Evolutionary conservation across 1,140 invertebrate species (phyloP).

Genomic region (Apis dorsata): DNA sequence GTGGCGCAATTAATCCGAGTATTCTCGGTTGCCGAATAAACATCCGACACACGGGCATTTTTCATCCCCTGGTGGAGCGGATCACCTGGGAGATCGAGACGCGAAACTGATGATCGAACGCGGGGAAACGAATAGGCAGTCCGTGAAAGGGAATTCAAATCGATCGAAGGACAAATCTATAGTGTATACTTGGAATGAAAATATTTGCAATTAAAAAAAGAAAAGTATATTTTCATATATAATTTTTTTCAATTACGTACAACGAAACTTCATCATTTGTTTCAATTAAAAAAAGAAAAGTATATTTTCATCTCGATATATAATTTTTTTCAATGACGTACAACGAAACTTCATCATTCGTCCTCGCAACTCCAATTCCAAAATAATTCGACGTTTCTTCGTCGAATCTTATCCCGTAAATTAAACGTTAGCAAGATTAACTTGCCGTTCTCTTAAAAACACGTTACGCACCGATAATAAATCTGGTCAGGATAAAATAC

Average conservation of each 20-base stretch:
- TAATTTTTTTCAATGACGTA: no score
- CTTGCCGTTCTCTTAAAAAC: neutral
- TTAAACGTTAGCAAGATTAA: no score
- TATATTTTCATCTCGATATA: no score
- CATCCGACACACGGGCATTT: neutral
- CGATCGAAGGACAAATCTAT: no score
- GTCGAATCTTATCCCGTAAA: neutral
- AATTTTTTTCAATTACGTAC: no score
- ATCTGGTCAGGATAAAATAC: neutral
- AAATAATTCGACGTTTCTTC: no score
- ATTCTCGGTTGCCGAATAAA: constrained; percentile 41
- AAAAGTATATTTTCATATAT: no score
- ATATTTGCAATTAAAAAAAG: no score
- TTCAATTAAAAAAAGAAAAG: no score
- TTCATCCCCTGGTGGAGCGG: constrained; percentile 1
- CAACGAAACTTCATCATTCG: neutral
- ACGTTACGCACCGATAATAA: neutral
- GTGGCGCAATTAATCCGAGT: constrained; percentile 32
- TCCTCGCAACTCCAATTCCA: neutral
- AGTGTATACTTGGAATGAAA: no score
- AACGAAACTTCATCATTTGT: neutral
- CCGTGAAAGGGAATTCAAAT: neutral
- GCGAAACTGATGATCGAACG: constrained; percentile 27
- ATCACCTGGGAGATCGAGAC: constrained; percentile 36
- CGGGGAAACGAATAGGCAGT: constrained; percentile 7